Conservation (phyloP, 2,113 vertebrate species). For the Athene cunicularia region DNA sequence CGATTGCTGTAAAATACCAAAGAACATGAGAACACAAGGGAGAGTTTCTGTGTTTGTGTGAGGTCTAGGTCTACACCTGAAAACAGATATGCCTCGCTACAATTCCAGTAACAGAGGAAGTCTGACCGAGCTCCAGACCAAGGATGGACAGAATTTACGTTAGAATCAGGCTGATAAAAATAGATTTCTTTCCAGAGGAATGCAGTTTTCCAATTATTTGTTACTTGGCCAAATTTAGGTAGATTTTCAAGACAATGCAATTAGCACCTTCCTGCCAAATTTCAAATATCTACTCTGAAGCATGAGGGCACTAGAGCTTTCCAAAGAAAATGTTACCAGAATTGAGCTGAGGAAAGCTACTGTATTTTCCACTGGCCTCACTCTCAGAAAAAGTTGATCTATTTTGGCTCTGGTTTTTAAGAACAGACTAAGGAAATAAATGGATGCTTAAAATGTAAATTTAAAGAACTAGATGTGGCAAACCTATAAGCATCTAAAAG, state of each 20-base stretch:
- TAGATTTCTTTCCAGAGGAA: background rate
- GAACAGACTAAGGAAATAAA: background rate
- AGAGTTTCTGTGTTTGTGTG: background rate
- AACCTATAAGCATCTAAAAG: background rate
- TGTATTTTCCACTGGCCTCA: slow-evolving; percentile 12
- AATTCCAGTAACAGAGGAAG: background rate
- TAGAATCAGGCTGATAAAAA: background rate
- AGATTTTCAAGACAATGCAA: background rate
- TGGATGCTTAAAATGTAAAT: background rate
- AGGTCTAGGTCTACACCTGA: background rate
- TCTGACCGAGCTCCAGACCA: background rate
- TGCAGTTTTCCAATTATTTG: background rate
- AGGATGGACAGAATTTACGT: background rate
- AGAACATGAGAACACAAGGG: background rate
- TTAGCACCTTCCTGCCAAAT: slow-evolving; percentile 7
- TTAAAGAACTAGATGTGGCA: background rate
- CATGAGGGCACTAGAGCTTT: background rate
- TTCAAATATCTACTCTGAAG: slow-evolving; percentile 20
- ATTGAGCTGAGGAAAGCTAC: slow-evolving; percentile 24
- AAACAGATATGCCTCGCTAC: background rate
- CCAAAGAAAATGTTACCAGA: slow-evolving; percentile 32
- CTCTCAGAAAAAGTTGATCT: background rate
- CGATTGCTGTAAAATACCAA: background rate
- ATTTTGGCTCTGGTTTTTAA: background rate
- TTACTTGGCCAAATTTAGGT: background rate